A percentile compares a stretch with the other conserved stretches of the same genome.
Evolutionary conservation across 2,113 vertebrate species (phyloP).

Genomic region (Uria lomvia): DNA sequence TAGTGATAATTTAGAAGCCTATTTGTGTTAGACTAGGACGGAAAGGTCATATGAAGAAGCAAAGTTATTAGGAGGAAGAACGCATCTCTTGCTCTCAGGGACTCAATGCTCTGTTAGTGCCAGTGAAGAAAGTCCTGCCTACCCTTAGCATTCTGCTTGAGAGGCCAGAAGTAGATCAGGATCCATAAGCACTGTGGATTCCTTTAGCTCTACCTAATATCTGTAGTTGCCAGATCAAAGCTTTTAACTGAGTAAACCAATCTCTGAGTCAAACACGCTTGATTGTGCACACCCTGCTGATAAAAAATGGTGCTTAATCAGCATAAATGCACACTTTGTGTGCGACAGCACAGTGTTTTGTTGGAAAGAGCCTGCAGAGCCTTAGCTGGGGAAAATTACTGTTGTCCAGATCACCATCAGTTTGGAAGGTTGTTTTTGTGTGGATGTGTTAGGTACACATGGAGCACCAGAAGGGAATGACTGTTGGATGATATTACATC

Average conservation of each 20-base stretch:
- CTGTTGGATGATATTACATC: background rate
- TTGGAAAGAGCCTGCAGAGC: background rate
- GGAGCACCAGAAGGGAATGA: background rate
- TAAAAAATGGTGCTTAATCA: background rate
- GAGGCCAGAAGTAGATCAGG: background rate
- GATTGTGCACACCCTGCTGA: background rate
- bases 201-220: background rate
- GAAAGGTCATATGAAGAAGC: background rate
- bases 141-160: background rate
- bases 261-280: background rate
- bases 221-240: background rate
- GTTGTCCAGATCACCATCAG: background rate
- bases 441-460: background rate
- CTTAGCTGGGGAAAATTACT: background rate
- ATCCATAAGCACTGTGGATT: background rate
- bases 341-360: background rate
- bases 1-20: background rate
- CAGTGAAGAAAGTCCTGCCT: background rate
- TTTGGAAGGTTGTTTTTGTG: background rate
- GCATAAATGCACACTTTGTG: background rate
- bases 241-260: slow-evolving; percentile 27
- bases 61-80: background rate
- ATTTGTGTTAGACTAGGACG: background rate
- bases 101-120: background rate
- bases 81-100: background rate